Evolutionary conservation across 1,140 invertebrate genomes (phyloP).

Genomic region (Drosophila pseudoananassae): DNA sequence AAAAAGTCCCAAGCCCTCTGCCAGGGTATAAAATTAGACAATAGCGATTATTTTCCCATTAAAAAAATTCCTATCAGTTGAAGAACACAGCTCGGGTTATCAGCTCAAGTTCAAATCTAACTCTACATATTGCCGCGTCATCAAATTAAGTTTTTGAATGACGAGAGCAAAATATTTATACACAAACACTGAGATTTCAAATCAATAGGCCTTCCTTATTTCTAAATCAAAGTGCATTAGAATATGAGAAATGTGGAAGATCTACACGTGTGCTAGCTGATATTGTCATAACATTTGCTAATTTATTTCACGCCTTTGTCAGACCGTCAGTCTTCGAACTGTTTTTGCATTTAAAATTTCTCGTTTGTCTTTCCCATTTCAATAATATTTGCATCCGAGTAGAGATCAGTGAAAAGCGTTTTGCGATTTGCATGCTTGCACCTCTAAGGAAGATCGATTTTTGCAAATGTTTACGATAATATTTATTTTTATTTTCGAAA

Average conservation of each 20-base stretch:
- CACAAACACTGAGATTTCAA: neutral
- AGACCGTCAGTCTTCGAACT: neutral
- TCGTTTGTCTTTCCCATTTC: constrained; percentile 18
- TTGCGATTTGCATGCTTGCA: constrained; percentile 39
- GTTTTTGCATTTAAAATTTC: constrained; percentile 13
- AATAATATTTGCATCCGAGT: constrained; percentile 35
- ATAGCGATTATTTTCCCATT: constrained; percentile 1
- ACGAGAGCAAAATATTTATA: neutral
- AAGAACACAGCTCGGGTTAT: constrained; percentile 31
- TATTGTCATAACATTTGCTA: constrained; percentile 5
- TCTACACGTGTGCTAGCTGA: constrained; percentile 14
- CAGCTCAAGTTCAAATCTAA: constrained; percentile 11
- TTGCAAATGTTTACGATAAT: constrained; percentile 18
- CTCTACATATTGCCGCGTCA: constrained; percentile 14
- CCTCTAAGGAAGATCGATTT: constrained; percentile 1
- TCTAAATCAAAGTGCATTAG: neutral
- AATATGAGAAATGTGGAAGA: neutral
- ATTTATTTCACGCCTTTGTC: constrained; percentile 21
- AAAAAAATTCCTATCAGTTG: constrained; percentile 34
- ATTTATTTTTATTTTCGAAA: constrained; percentile 12
- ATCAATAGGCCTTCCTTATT: neutral
- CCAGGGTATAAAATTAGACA: neutral
- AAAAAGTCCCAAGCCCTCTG: neutral
- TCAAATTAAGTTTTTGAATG: constrained; percentile 19
- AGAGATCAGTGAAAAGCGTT: constrained; percentile 23